These are phyloP conservation scores for Antheraea mylitta DNA, from an alignment of 1,140 invertebrate species.

Conservation along the genomic window DNA sequence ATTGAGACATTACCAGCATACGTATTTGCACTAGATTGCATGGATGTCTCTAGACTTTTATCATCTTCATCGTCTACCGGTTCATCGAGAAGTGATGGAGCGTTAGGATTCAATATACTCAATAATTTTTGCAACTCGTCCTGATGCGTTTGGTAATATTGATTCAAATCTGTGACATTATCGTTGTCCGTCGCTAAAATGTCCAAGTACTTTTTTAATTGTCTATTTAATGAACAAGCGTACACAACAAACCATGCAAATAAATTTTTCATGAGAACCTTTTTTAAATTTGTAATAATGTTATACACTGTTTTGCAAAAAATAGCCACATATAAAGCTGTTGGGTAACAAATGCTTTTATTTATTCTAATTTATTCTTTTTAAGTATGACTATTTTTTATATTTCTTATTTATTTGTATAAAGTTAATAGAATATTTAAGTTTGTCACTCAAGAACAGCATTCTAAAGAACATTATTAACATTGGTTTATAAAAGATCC, in stretches of 20 bases:
- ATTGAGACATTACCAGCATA: slow-evolving; percentile 60
- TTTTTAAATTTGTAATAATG: slow-evolving; percentile 26
- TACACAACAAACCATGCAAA: slow-evolving; percentile 75
- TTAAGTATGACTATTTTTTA: too few relatives aligned
- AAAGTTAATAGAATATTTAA: too few relatives aligned
- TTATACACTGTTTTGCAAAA: slow-evolving; percentile 34
- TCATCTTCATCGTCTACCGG: slow-evolving; percentile 64
- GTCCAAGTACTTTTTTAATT: slow-evolving; percentile 77
- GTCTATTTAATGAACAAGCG: slow-evolving; percentile 51
- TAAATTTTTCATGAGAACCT: slow-evolving; percentile 54
- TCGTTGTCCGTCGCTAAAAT: slow-evolving; percentile 74
- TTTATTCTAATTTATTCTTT: not conserved
- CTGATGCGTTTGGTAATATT: slow-evolving; percentile 65
- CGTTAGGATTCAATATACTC: slow-evolving; percentile 60
- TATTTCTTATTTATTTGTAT: too few relatives aligned
- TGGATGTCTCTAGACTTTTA: slow-evolving; percentile 44
- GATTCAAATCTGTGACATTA: slow-evolving; percentile 54
- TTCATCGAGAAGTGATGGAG: slow-evolving; percentile 56
- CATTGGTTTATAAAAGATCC: too few relatives aligned
- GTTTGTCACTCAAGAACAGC: too few relatives aligned
- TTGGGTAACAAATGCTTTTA: slow-evolving; percentile 2
- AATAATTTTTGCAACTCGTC: slow-evolving; percentile 61
- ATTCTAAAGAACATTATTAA: too few relatives aligned
- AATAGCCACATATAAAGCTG: slow-evolving; percentile 36
- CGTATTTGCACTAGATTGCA: slow-evolving; percentile 46